Conservation (phyloP, 2,113 vertebrate genomes). For the Hippoglossus stenolepis region DNA sequence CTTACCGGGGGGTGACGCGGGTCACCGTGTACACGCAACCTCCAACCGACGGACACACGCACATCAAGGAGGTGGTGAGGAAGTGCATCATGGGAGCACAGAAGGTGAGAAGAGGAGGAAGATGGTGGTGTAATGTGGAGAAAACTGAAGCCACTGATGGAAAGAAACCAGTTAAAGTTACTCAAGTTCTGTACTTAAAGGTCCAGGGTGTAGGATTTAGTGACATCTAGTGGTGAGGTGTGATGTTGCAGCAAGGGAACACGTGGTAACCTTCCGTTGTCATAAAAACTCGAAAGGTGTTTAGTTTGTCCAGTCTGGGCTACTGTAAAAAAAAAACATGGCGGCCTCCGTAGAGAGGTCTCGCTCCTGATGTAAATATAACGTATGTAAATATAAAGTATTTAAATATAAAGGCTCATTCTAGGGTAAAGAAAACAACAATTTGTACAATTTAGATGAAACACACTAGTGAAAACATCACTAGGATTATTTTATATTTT, state of each 20-base stretch:
- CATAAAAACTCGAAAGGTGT: too few species aligned
- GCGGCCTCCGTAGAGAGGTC: neutral
- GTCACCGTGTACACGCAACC: slow-evolving; percentile 95
- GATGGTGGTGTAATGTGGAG: neutral
- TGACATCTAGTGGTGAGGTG: too few species aligned
- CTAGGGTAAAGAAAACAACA: too few species aligned
- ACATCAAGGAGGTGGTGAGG: slow-evolving; percentile 97
- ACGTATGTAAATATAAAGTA: too few species aligned
- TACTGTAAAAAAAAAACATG: neutral
- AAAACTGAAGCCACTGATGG: neutral
- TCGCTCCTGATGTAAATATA: neutral
- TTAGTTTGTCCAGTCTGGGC: too few species aligned
- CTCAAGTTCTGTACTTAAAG: neutral
- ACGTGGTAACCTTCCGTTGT: too few species aligned
- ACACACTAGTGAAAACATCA: too few species aligned
- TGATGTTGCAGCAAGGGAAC: too few species aligned
- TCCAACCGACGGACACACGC: slow-evolving; percentile 87
- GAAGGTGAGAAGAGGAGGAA: slow-evolving; percentile 82
- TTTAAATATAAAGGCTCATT: too few species aligned
- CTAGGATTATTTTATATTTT: too few species aligned
- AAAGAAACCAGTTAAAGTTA: too few species aligned
- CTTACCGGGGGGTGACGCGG: slow-evolving; percentile 94
- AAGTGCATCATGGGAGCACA: slow-evolving; percentile 93
- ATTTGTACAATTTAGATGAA: too few species aligned
- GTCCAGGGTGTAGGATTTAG: neutral